Percentiles rank a stretch among this genome's conserved stretches.
phyloP scores from a whole-genome alignment of 2,113 vertebrate genomes.

The Xiphophorus couchianus region DNA sequence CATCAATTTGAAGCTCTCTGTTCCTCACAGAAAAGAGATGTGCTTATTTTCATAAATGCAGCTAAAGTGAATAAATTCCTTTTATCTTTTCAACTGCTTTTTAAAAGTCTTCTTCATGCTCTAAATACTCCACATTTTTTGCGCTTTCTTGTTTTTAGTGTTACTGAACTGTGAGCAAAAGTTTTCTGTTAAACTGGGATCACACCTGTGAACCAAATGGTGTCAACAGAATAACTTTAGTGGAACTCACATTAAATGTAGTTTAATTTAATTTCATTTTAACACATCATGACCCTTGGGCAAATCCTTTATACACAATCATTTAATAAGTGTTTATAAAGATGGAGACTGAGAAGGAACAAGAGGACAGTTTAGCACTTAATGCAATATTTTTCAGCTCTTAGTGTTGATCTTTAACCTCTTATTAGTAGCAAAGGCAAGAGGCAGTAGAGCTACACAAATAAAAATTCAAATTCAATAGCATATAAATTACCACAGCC shows the following conservation, averaged over 20 bases:
- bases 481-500: constrained; percentile 19
- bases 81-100: constrained; percentile 40
- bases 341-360: neutral
- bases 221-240: constrained; percentile 33
- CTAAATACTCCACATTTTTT: constrained; percentile 27
- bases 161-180: constrained; percentile 38
- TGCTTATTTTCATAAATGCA: constrained; percentile 48
- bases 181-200: constrained; percentile 51
- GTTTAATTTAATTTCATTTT: too few species aligned
- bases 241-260: constrained; percentile 28
- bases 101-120: constrained; percentile 28
- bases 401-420: constrained; percentile 63
- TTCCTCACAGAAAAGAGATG: constrained; percentile 39
- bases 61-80: constrained; percentile 30
- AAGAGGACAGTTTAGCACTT: constrained; percentile 65
- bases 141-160: constrained; percentile 34
- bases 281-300: constrained; percentile 34
- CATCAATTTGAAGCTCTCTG: constrained; percentile 23
- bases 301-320: constrained; percentile 48
- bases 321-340: constrained; percentile 45
- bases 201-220: constrained; percentile 48
- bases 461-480: constrained; percentile 14
- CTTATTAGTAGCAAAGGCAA: constrained; percentile 50
- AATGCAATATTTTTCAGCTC: constrained; percentile 46
- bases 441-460: constrained; percentile 12